These are phyloP conservation scores for Noctuana brunneofusca DNA, from an alignment of 2,888 invertebrate species.

Conservation along the genomic window DNA sequence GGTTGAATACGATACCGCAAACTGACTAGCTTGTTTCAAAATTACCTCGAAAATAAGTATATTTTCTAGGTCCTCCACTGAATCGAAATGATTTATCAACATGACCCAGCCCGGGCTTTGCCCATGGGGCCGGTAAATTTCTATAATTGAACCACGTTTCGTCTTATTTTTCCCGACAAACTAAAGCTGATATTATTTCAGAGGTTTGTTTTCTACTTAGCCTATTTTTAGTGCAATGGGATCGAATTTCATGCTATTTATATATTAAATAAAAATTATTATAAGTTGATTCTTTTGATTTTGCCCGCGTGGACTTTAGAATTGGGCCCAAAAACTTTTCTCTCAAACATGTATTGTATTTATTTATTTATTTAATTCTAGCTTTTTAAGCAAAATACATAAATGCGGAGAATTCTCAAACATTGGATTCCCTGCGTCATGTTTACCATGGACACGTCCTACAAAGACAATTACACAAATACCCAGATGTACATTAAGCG, in stretches of 20 bases:
- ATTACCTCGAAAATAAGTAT: background rate
- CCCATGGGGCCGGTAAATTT: slow-evolving; percentile 31
- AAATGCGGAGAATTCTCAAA: no score
- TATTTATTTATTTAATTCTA: no score
- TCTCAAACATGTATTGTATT: no score
- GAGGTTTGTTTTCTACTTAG: slow-evolving; percentile 1
- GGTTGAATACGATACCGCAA: background rate
- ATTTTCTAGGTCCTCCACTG: slow-evolving; percentile 4
- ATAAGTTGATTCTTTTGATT: no score
- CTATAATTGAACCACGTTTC: slow-evolving; percentile 33
- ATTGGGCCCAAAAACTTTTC: no score
- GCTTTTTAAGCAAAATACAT: no score
- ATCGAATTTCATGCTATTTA: background rate
- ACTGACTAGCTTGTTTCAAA: background rate
- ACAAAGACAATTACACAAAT: no score
- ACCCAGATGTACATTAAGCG: background rate
- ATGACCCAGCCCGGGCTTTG: slow-evolving; percentile 11
- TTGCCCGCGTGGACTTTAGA: no score
- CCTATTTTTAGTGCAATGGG: background rate
- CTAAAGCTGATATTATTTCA: slow-evolving; percentile 9
- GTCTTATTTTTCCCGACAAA: slow-evolving; percentile 11
- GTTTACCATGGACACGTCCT: no score
- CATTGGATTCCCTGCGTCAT: no score
- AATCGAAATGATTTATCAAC: slow-evolving; percentile 23
- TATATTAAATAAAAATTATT: no score